Base-by-base conservation (phyloP, 2,113 vertebrate genomes). In the Eolophus roseicapilla region DNA sequence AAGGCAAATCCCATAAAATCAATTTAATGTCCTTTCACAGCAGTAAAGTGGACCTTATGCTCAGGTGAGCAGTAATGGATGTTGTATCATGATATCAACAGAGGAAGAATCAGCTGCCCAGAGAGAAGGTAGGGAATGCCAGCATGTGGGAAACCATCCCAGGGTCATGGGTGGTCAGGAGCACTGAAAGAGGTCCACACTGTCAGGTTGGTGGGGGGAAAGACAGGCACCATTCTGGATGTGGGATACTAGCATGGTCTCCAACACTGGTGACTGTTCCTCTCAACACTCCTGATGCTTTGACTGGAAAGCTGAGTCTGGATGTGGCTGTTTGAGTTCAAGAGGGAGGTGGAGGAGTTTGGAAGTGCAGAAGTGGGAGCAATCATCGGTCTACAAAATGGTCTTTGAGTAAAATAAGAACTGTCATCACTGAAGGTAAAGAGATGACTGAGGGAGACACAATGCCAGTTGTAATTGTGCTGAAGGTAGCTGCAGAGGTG, bases 1-100 rank as follows among this genome's bases (percentile, higher is more conserved):
- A 92, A 86, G 88, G 91, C 71, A 93, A 83, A 86, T 86, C 86
- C 74, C 64, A 41, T 65, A 63, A 90, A 95, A 96, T 92, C 86
- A 90, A 86, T 93, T 80, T 94, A 88, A 90, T 68, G 63, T 69
- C 88, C 79, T 81, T 90, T 64, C 73, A 83, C 39, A 60, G 83
- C 91, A 81, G 76, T 4, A 3, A 62, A 90, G 41, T 43, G 71
- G 68, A 50, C 43, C 68, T 74, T 8, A 19, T 77, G 59, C 79
- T 84, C 73, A 75, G 82, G 64, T 93, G 76, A 81, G 94, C 68
- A 27, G 68, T 80, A 80, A 86, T 67, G 80, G 50, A 63, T 93
- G 71, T 82, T 1, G 12, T 64, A 33, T 60, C 7, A 3, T 76
- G 43, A 79, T 81, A 77, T 53, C 82, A 86, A 49, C 0, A 2